Percentiles rank a stretch among this genome's conserved stretches.
These are phyloP conservation scores for Glomeris marginata DNA, from an alignment of 2,888 invertebrate species.

Conservation along the genomic window DNA sequence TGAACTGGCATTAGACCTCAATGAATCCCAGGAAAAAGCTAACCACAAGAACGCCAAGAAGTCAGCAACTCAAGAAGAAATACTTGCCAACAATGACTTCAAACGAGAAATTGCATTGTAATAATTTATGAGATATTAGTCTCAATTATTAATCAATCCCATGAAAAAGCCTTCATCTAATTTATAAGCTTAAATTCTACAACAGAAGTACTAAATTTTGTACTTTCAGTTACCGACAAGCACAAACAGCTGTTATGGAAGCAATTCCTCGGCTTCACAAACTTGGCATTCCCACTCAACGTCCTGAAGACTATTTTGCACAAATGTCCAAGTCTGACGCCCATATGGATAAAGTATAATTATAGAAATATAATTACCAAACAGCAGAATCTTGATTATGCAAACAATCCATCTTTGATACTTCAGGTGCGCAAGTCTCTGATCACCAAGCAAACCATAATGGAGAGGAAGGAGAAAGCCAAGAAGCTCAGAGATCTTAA, in stretches of 20 bases:
- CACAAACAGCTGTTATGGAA: slow-evolving; percentile 61
- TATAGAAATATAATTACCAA: background rate
- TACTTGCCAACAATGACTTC: slow-evolving; percentile 51
- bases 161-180: too few relatives aligned
- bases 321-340: slow-evolving; percentile 97
- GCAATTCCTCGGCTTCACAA: slow-evolving; percentile 62
- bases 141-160: too few relatives aligned
- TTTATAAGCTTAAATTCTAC: background rate
- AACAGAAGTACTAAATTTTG: background rate
- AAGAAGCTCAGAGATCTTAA: slow-evolving; percentile 75
- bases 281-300: slow-evolving; percentile 56
- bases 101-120: slow-evolving; percentile 66
- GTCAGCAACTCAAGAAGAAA: slow-evolving; percentile 13
- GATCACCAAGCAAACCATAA: slow-evolving; percentile 65
- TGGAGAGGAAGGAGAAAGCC: slow-evolving; percentile 77
- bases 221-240: slow-evolving; percentile 32
- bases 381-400: background rate
- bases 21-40: slow-evolving; percentile 16
- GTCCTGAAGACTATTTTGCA: slow-evolving; percentile 95
- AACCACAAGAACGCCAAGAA: slow-evolving; percentile 17
- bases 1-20: slow-evolving; percentile 43
- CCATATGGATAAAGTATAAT: slow-evolving; percentile 78
- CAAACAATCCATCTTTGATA: background rate
- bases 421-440: slow-evolving; percentile 55
- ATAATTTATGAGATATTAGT: slow-evolving; percentile 10